Evolutionary conservation across 2,797 vertebrate species (phyloP), one percentile per base, ranked within the genome.

Genomic region (Florisuga fusca): DNA sequence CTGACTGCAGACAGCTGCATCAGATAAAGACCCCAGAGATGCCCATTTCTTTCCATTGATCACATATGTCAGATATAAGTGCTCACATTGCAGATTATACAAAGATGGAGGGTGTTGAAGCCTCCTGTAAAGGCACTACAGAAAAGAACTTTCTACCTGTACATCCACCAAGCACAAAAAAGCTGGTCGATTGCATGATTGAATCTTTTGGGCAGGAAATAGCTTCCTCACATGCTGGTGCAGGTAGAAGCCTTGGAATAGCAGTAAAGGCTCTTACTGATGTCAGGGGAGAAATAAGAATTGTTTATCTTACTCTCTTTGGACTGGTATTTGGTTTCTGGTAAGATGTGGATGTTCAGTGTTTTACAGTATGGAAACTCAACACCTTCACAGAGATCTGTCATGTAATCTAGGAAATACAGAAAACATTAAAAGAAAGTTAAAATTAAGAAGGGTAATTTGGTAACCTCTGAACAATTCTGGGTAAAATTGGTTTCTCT

Each of bases 401-500:
- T 85, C 61, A 46, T 11, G 31, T 51, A 54, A 41, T 46, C 38
- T 69, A 12, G 76, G 48, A 94, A 91, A 66, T 83, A 73, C 19
- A 62, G 50, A 15, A 63, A 34, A 69, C 27, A 75, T 58, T 69
- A 75, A 89, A 83, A 80, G 48, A 22, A 72, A 73, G 10, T 53
- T 67, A 8, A 84, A 77, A 90, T 43, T 67, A 77, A 58, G 46
- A 25, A 72, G 19, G 13, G 5, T 76, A 78, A 91, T 84, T 95
- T 53, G 6, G 18, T 80, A 85, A 83, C 57, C 66, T 77, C 41
- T 38, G 78, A 95, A 90, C 10, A 80, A 43, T 41, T 68, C 69
- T 62, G 50, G 15, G 51, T 88, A 71, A 87, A 92, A 95, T 94
- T 76, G 78, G 21, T 78, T 96, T 89, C 91, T 87, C 71, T 68